A percentile compares a stretch with the other conserved stretches of the same genome.
These are phyloP conservation scores for Cranoglanis bouderius DNA, from an alignment of 2,113 vertebrate genomes.

Conservation along the genomic window DNA sequence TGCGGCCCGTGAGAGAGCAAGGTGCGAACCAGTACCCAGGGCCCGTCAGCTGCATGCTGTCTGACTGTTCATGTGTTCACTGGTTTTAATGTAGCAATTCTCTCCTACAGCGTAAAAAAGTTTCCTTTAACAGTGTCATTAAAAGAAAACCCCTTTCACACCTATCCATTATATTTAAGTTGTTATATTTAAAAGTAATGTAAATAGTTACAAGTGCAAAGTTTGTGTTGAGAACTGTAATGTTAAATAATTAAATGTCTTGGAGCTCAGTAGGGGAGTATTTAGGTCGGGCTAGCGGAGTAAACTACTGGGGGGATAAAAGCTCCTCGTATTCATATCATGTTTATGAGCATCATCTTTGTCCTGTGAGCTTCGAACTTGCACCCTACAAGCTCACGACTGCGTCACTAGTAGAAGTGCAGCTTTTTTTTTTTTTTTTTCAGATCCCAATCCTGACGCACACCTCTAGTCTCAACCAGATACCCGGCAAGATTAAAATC, in stretches of 20 bases:
- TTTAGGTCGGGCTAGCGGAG: neutral
- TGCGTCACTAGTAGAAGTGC: no score
- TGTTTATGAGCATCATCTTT: neutral
- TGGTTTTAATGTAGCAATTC: neutral
- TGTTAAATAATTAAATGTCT: no score
- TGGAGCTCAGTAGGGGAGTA: neutral
- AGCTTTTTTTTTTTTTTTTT: neutral
- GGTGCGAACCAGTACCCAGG: constrained; percentile 74
- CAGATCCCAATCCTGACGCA: neutral
- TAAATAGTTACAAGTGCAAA: neutral
- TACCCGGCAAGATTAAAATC: neutral
- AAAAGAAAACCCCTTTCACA: neutral
- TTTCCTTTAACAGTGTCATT: neutral
- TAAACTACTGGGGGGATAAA: neutral
- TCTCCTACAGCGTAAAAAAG: neutral
- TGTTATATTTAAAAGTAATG: neutral
- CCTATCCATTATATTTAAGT: neutral
- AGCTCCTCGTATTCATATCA: neutral
- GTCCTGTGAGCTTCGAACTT: neutral
- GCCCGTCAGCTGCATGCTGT: neutral
- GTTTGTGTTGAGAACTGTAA: neutral
- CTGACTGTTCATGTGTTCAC: neutral
- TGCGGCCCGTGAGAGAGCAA: constrained; percentile 92
- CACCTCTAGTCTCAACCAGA: neutral
- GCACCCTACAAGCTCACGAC: neutral